A percentile compares a stretch with the other conserved stretches of the same genome.
Conservation (phyloP, 2,888 invertebrate species). For the Parnassius smintheus region DNA sequence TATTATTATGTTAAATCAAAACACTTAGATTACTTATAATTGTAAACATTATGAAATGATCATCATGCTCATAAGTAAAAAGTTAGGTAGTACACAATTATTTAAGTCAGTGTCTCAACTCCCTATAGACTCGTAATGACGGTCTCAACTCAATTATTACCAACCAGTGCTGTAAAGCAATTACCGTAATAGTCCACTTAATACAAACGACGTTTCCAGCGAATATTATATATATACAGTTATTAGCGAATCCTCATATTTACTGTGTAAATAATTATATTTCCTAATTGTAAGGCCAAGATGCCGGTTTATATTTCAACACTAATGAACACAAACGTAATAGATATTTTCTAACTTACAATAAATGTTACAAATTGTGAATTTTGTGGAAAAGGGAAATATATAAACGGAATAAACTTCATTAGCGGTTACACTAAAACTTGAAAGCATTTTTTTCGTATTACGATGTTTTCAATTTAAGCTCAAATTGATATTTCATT, state of each 20-base stretch:
- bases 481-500: neutral
- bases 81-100: conserved; percentile 37
- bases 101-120: conserved; percentile 38
- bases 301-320: conserved; percentile 57
- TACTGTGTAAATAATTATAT: conserved; percentile 72
- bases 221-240: conserved; percentile 55
- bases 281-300: conserved; percentile 66
- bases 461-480: neutral
- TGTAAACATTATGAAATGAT: too few relatives aligned
- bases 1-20: too few relatives aligned
- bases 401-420: conserved; percentile 26
- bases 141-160: conserved; percentile 54
- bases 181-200: conserved; percentile 69
- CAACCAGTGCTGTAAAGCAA: conserved; percentile 58
- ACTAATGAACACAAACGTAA: conserved; percentile 77
- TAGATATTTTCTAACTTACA: conserved; percentile 73
- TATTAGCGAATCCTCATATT: conserved; percentile 64
- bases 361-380: conserved; percentile 54
- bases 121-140: conserved; percentile 50
- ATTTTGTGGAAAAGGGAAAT: conserved; percentile 48
- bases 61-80: conserved; percentile 27
- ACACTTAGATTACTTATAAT: too few relatives aligned
- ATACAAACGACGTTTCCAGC: conserved; percentile 59
- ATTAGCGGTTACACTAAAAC: conserved; percentile 19
- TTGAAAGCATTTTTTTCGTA: neutral